phyloP scores from a whole-genome alignment of 2,888 invertebrate species.

The Oxyteleia sp. region DNA sequence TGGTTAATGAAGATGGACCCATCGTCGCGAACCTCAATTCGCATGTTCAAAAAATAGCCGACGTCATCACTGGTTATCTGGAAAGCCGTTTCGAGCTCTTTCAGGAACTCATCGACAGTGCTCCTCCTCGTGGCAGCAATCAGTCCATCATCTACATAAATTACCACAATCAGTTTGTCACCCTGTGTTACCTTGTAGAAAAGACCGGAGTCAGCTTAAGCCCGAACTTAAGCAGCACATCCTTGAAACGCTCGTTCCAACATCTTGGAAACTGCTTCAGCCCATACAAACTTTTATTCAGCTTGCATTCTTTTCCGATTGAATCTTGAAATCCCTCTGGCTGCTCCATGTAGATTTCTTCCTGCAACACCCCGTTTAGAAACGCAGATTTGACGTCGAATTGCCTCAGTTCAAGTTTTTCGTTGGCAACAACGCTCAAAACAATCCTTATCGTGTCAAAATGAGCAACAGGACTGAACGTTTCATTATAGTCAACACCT shows the following conservation, averaged over 20 bases:
- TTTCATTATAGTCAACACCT: conserved; percentile 78
- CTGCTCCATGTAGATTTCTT: conserved; percentile 68
- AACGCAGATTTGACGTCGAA: conserved; percentile 70
- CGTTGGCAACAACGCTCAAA: conserved; percentile 45
- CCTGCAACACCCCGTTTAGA: conserved; percentile 42
- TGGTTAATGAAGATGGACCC: conserved; percentile 39
- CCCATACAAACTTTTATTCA: conserved; percentile 11
- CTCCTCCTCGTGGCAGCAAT: conserved; percentile 36
- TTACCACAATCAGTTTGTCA: conserved; percentile 34
- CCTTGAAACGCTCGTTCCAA: conserved; percentile 50
- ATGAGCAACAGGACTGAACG: conserved; percentile 59
- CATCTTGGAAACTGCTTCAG: conserved; percentile 27
- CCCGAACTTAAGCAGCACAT: conserved; percentile 24
- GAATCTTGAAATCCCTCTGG: conserved; percentile 48
- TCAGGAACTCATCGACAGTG: conserved; percentile 21
- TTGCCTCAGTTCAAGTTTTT: conserved; percentile 55
- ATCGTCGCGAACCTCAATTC: conserved; percentile 36
- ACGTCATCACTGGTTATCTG: conserved; percentile 24
- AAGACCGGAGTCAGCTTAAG: conserved; percentile 24
- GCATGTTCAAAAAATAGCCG: conserved; percentile 38
- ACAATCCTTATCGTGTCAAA: conserved; percentile 42
- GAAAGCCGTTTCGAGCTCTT: conserved; percentile 31
- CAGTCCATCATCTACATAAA: conserved; percentile 61
- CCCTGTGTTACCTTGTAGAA: not conserved
- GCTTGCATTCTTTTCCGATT: conserved; percentile 9